Conservation (phyloP, 92 coral and sea anemone genomes). For the Zoanthus solanderi region DNA sequence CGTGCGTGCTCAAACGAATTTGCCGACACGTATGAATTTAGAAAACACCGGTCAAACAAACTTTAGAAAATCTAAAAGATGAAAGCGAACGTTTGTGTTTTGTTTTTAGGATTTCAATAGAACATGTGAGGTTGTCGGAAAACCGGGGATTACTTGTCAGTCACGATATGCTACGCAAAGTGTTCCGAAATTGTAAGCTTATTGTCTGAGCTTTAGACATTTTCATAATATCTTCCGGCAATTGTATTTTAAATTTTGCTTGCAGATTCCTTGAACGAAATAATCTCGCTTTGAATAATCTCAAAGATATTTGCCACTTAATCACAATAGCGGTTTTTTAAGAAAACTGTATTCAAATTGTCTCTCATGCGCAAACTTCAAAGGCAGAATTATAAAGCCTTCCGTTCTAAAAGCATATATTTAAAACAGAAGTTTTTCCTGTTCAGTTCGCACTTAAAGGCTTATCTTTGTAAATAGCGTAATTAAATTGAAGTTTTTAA, state of each 20-base stretch:
- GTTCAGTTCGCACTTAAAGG: not conserved
- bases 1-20: not conserved
- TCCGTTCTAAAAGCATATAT: not conserved
- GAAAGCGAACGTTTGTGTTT: not conserved
- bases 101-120: not conserved
- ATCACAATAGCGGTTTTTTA: not conserved
- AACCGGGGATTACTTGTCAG: not conserved
- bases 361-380: not conserved
- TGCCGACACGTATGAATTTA: not conserved
- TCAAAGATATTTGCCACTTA: not conserved
- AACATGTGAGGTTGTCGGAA: not conserved
- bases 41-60: not conserved
- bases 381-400: not conserved
- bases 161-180: constrained; percentile 9
- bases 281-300: not conserved
- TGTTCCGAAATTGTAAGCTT: constrained; percentile 26
- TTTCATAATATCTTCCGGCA: constrained; percentile 39
- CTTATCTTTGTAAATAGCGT: not conserved
- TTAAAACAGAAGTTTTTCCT: not conserved
- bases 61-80: not conserved
- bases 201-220: constrained; percentile 16
- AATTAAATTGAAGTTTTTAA: not conserved
- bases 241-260: not conserved
- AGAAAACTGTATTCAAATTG: not conserved
- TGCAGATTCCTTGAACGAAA: not conserved